Evolutionary conservation across 2,888 invertebrate species (phyloP), one percentile per base, ranked within the genome.

Genomic region (Hybos culiciformis): DNA sequence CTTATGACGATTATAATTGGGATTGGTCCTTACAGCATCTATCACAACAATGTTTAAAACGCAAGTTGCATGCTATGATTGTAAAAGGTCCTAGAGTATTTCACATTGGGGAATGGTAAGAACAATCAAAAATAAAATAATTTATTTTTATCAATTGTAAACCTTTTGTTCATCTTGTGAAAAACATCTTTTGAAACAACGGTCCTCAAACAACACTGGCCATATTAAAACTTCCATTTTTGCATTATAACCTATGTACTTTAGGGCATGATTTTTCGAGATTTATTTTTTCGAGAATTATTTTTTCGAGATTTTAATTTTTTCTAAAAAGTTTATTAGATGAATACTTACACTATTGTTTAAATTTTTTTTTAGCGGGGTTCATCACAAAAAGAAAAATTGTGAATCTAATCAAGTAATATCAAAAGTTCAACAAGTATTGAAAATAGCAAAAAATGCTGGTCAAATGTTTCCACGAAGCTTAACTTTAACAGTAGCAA

Each of bases 1-100:
- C 81, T 3, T 96, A 91, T 67, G 98, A 98, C 60, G 98, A 98
- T 60, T 98, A 98, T 66, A 98, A 98, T 62, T 98, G 97, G 97
- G 97, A 98, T 59, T 98, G 97, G 85, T 93, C 94, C 1, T 68
- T 98, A 50, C 81, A 93, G 50, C 86, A 91, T 61, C 74, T 93
- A 41, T 88, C 91, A 1, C 87, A 90, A 64, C 83, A 84, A 53
- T 80, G 86, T 56, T 71, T 85, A 46, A 73, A 74, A 1, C 70
- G 72, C 44, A 85, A 84, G 54, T 74, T 96, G 48, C 80, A 83
- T 53, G 86, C 92, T 2, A 82, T 96, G 70, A 78, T 92, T 53
- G 82, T 91, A 58, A 82, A 88, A 56, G 91, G 92, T 0, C 94
- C 97, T 0, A 69, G 97, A 46, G 92, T 98, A 45, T 94, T 96